Conservation (phyloP, 1,140 invertebrate genomes). For the Hylaeus volcanicus region DNA sequence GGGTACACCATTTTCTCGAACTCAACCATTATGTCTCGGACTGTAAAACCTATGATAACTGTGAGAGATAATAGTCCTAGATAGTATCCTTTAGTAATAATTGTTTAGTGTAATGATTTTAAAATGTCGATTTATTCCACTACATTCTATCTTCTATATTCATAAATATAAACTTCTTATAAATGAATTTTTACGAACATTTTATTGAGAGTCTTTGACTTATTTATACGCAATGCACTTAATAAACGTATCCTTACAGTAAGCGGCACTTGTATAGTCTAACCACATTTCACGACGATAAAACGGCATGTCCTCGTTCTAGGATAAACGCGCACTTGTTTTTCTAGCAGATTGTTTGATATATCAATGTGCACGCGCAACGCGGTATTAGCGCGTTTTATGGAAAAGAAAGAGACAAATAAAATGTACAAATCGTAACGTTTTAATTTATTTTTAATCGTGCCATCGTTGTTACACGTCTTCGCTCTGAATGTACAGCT, state of each 20-base stretch:
- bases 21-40: constrained; percentile 43
- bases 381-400: not conserved
- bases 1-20: constrained; percentile 79
- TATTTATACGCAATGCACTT: constrained; percentile 5
- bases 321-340: constrained; percentile 1
- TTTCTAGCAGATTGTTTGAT: constrained; percentile 8
- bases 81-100: not conserved
- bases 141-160: constrained; percentile 15
- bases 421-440: not conserved
- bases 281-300: not conserved
- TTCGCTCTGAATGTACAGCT: not conserved
- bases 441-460: not conserved
- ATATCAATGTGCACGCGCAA: constrained; percentile 15
- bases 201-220: constrained; percentile 7
- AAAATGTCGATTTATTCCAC: not conserved
- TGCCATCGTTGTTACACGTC: not conserved
- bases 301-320: not conserved
- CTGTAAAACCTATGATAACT: constrained; percentile 64
- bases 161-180: constrained; percentile 14
- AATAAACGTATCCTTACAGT: not conserved
- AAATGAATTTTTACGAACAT: constrained; percentile 25
- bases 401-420: not conserved
- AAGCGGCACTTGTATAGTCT: not conserved
- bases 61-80: not conserved
- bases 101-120: not conserved